Percentiles rank a stretch among this genome's conserved stretches.
phyloP scores from a whole-genome alignment of 2,797 vertebrate species.

The Limnodromus scolopaceus region DNA sequence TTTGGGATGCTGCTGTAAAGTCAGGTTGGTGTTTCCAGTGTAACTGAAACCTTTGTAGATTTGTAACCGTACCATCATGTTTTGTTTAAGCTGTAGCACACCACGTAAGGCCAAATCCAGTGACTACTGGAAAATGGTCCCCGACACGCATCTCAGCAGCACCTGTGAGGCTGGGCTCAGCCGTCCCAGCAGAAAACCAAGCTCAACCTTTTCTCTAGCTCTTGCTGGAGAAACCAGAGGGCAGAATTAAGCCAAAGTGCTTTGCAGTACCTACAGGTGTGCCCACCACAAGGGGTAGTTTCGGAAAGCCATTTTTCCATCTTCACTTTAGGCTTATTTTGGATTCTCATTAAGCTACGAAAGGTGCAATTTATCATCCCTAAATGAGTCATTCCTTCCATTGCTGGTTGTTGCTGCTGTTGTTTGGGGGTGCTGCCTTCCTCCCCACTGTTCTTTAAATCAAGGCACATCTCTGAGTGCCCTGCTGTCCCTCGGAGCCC shows the following conservation, averaged over 20 bases:
- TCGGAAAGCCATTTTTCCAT: background rate
- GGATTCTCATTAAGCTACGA: background rate
- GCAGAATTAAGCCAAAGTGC: background rate
- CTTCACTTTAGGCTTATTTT: background rate
- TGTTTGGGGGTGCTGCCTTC: background rate
- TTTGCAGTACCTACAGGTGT: background rate
- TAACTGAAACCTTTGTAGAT: background rate
- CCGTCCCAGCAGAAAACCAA: background rate
- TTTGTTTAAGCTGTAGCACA: background rate
- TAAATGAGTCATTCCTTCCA: background rate
- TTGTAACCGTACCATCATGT: background rate
- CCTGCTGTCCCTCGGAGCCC: fast-evolving
- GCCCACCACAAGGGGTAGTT: background rate
- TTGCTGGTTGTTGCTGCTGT: background rate
- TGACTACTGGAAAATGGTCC: background rate
- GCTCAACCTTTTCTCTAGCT: background rate
- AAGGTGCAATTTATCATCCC: background rate
- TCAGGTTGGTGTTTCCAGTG: background rate
- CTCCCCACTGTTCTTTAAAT: background rate
- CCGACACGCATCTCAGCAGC: background rate
- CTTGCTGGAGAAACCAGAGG: background rate
- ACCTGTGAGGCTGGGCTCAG: background rate
- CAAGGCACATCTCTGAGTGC: background rate
- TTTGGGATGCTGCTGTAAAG: background rate
- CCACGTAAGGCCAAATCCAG: background rate